phyloP scores from a whole-genome alignment of 2,888 invertebrate species.

The Urechis unicinctus region DNA sequence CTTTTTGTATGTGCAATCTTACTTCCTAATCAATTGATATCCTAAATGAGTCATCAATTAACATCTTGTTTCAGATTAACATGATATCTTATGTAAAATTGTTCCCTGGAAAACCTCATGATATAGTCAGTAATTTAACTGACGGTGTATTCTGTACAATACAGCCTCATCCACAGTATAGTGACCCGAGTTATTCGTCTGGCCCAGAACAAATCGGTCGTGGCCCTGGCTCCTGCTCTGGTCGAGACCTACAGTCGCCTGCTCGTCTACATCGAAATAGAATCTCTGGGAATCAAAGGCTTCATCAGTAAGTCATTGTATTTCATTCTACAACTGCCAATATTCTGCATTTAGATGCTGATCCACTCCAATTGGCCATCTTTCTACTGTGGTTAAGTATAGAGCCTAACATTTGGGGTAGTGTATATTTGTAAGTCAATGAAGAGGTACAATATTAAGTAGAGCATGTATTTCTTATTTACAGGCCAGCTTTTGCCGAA shows the following conservation, averaged over 20 bases:
- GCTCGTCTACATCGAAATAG: constrained; percentile 91
- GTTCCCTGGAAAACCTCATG: no score
- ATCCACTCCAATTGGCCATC: neutral
- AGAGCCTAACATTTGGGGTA: neutral
- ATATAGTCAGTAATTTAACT: no score
- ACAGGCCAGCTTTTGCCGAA: constrained; percentile 76
- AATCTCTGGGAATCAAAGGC: constrained; percentile 91
- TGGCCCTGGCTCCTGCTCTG: constrained; percentile 64
- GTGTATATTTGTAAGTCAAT: no score
- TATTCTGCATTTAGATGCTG: neutral
- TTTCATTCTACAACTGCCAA: neutral
- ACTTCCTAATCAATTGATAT: no score
- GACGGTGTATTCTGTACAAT: neutral
- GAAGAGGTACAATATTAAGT: no score
- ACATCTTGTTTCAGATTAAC: no score
- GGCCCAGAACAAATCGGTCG: constrained; percentile 72
- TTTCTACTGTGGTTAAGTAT: neutral
- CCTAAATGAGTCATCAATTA: no score
- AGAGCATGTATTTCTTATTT: neutral
- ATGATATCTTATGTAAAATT: no score
- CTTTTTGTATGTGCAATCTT: no score
- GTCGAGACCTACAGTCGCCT: constrained; percentile 91
- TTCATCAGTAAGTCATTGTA: constrained; percentile 68
- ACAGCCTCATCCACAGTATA: constrained; percentile 64
- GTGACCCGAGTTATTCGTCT: constrained; percentile 75